Base-by-base conservation (phyloP, 2,888 invertebrate species). In the Megamerina dolium region DNA sequence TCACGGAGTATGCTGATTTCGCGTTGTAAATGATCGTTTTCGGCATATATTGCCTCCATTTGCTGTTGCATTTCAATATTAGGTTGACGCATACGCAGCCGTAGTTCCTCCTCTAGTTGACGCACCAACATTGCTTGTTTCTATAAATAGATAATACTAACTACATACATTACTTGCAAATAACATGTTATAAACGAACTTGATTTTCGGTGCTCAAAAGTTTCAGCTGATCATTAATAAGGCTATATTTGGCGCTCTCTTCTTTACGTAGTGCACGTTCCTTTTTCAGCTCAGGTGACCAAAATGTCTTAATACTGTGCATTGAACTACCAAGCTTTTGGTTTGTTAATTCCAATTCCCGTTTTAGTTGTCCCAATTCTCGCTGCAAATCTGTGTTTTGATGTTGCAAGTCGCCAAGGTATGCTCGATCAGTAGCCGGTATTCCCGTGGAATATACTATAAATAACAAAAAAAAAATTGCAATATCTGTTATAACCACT, bases 261-360 rank as follows among this genome's bases (percentile, higher is more conserved):
- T 99, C 97, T 70, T 97, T 97, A 57, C 97, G 78, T 60, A 96
- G 72, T 39, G 94, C 92, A 53, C 97, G 77, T 75, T 99, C 97
- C 74, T 96, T 95, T 77, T 99, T 99, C 72, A 99, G 77, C 76
- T 99, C 99, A 16, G 99, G 99, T 69, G 95, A 95, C 99, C 99
- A 99, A 75, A 99, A 99, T 43, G 96, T 97, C 78, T 97, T 97
- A 74, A 99, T 99, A 75, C 94, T 95, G 76, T 97, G 96, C 96
- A 99, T 99, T 64, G 91, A 92, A 68, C 94, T 94, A 71, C 93
- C 92, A 61, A 97, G 80, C 75, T 97, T 97, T 75, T 96, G 94
- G 73, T 94, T 94, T 55, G 94, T 93, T 67, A 93, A 77, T 77
- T 94, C 94, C 64, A 94, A 78, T 69, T 94, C 94, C 70, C 92